Conservation (phyloP, 2,113 vertebrate genomes). For the Motacilla tschutschensis region DNA sequence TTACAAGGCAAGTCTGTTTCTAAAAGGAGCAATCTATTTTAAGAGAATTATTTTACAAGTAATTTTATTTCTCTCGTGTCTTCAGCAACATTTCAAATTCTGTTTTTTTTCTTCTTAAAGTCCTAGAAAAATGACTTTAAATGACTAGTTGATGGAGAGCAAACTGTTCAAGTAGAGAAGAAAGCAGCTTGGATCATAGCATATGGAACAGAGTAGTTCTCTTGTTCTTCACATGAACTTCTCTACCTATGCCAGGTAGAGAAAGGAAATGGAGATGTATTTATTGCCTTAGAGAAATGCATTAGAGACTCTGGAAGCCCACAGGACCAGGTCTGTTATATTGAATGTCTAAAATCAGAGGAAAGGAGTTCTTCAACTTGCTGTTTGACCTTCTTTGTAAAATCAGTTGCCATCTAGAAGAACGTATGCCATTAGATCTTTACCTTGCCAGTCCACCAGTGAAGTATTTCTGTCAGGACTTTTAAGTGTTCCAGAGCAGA, state of each 20-base stretch:
- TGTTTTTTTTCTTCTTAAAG: neutral
- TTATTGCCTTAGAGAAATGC: neutral
- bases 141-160: neutral
- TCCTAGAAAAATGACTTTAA: neutral
- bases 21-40: neutral
- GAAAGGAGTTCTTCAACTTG: neutral
- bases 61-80: neutral
- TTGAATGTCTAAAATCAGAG: neutral
- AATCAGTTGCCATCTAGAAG: neutral
- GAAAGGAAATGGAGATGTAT: neutral
- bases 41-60: neutral
- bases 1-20: neutral
- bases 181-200: neutral
- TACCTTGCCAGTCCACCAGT: neutral
- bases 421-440: neutral
- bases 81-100: neutral
- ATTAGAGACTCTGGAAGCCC: neutral
- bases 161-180: neutral
- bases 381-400: neutral
- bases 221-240: neutral
- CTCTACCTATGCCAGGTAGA: neutral
- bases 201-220: neutral
- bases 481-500: neutral
- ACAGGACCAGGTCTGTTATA: rapidly evolving
- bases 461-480: neutral